These are phyloP conservation scores for Drosophila sechellia DNA, from an alignment of 1,140 invertebrate genomes.

Conservation along the genomic window DNA sequence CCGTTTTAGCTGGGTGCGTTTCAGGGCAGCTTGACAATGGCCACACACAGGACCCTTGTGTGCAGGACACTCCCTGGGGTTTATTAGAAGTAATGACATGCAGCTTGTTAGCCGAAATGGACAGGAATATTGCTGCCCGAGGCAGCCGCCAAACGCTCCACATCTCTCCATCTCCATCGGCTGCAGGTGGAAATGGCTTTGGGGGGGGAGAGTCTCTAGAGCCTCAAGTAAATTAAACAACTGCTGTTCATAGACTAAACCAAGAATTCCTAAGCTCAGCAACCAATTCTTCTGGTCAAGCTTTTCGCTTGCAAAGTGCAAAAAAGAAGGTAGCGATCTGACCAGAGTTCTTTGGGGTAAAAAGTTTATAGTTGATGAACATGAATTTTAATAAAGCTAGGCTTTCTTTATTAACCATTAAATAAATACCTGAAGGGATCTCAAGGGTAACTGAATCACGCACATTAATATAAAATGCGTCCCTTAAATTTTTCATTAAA, in stretches of 20 bases:
- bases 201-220: not conserved
- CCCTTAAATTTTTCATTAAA: slow-evolving; percentile 36
- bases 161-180: slow-evolving; percentile 1
- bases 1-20: slow-evolving; percentile 44
- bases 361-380: not conserved
- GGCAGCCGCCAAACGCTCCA: slow-evolving; percentile 19
- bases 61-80: slow-evolving; percentile 46
- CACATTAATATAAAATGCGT: not conserved
- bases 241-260: slow-evolving; percentile 31
- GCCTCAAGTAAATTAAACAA: slow-evolving; percentile 53
- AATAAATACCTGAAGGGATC: not conserved
- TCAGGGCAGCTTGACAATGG: slow-evolving; percentile 28
- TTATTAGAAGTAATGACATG: slow-evolving; percentile 77
- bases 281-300: not conserved
- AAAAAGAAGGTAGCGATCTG: not conserved
- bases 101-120: slow-evolving; percentile 50
- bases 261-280: slow-evolving; percentile 9
- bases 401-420: not conserved
- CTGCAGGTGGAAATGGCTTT: slow-evolving; percentile 40
- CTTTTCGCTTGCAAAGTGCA: slow-evolving; percentile 6
- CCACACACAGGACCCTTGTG: slow-evolving; percentile 20
- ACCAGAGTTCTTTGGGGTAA: not conserved
- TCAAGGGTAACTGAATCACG: not conserved
- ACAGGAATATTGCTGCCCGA: slow-evolving; percentile 32
- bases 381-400: not conserved